phyloP scores from a whole-genome alignment of 2,888 invertebrate species.

The Xanthia togata region DNA sequence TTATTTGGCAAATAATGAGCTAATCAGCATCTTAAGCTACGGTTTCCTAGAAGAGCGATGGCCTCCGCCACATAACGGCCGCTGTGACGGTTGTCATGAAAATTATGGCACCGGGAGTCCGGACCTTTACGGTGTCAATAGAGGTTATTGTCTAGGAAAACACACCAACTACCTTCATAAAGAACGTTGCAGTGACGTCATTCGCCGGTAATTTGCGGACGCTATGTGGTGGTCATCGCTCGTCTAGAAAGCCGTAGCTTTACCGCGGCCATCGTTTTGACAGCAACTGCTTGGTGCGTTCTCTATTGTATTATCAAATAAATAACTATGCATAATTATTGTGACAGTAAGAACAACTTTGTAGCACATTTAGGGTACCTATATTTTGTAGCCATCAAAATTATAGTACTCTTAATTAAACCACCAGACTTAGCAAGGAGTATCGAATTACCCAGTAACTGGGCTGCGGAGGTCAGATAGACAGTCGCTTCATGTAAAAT shows the following conservation, averaged over 20 bases:
- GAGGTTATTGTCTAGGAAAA: background rate
- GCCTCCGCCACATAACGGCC: too few relatives aligned
- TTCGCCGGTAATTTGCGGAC: background rate
- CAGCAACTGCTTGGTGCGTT: too few relatives aligned
- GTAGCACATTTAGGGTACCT: background rate
- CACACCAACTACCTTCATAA: background rate
- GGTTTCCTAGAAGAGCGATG: too few relatives aligned
- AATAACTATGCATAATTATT: background rate
- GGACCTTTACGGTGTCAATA: background rate
- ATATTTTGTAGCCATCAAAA: background rate
- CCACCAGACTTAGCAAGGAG: too few relatives aligned
- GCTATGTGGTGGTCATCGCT: too few relatives aligned
- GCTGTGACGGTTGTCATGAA: too few relatives aligned
- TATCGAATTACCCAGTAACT: too few relatives aligned
- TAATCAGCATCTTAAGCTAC: background rate
- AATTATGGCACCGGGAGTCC: background rate
- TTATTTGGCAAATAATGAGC: background rate
- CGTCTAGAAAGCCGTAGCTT: too few relatives aligned
- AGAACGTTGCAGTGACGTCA: background rate
- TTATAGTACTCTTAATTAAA: background rate
- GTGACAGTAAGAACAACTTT: background rate
- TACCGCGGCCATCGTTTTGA: too few relatives aligned
- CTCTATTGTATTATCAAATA: background rate
- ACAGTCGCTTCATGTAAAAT: too few relatives aligned
- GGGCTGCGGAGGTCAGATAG: too few relatives aligned